phyloP scores from a whole-genome alignment of 1,140 invertebrate species.

The Marisa cornuarietis region DNA sequence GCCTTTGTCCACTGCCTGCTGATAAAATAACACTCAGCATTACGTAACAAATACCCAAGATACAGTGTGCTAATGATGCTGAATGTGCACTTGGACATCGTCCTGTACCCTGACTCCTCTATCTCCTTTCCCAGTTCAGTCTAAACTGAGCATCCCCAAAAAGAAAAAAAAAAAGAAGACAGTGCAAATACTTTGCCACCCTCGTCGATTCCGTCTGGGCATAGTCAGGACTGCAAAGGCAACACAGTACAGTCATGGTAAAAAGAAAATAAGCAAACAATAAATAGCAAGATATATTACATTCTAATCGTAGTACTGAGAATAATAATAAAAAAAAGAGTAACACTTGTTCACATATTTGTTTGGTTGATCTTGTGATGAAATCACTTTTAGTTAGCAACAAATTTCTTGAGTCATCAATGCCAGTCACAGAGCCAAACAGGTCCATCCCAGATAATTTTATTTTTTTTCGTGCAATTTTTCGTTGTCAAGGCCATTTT shows the following conservation, averaged over 20 bases:
- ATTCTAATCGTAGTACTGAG: not conserved
- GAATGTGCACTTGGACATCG: too few relatives aligned
- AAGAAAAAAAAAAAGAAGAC: constrained; percentile 8
- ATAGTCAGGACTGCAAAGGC: constrained; percentile 58
- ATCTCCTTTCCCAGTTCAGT: not conserved
- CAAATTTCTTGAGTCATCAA: too few relatives aligned
- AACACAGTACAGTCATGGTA: constrained; percentile 9
- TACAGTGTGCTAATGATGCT: too few relatives aligned
- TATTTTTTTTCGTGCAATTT: too few relatives aligned
- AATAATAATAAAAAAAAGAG: not conserved
- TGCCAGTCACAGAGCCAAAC: too few relatives aligned
- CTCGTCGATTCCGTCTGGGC: constrained; percentile 46
- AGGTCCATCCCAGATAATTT: too few relatives aligned
- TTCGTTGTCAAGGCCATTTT: too few relatives aligned
- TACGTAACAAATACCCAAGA: too few relatives aligned
- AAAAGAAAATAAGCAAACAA: not conserved
- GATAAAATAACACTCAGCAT: too few relatives aligned
- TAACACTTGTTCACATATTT: not conserved
- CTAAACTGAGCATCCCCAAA: not conserved
- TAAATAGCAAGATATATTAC: not conserved
- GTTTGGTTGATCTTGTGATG: not conserved
- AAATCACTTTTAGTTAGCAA: not conserved
- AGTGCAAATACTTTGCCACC: constrained; percentile 49
- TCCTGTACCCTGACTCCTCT: too few relatives aligned
- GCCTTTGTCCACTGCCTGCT: too few relatives aligned